Base-by-base conservation (phyloP, 2,113 vertebrate genomes). In the Phoenicopterus ruber region DNA sequence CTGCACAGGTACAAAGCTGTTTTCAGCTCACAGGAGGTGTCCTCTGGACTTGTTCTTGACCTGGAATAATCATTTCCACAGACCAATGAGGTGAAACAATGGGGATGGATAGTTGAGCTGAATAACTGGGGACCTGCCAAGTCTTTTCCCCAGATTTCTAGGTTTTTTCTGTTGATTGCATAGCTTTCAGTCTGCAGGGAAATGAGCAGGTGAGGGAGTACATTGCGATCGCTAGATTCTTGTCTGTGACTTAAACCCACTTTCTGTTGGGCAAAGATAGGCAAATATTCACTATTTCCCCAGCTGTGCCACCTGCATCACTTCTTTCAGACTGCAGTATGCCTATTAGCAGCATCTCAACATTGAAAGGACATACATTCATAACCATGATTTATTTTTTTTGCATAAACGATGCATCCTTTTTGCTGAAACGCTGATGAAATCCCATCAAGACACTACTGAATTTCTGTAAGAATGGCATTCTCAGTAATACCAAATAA, bases 401-500 rank as follows among this genome's bases (percentile, higher is more conserved):
- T 76, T 79, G 11, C 57, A 50, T 89, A 79, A 85, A 79, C 12
- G 26, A 40, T 63, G 3, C 20, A 79, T 44, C 17, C 11, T 57
- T 67, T 86, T 77, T 47, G 24, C 40, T 82, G 63, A 78, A 83
- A 86, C 59, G 26, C 32, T 89, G 36, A 61, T 76, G 76, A 86
- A 93, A 77, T 62, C 81, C 46, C n/a, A 61, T 42, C 19, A 65
- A 34, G 63, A 54, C 26, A n/a, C 18, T 2, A 1, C 42, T 88
- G 70, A 79, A 69, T 85, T 86, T 89, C 81, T 86, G 26, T 34
- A 77, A 93, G 91, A 95, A 55, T 62, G 58, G 50, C 74, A 82
- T 85, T 91, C 66, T 58, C 78, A 42, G 58, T 88, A 94, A 94
- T 91, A 77, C 16, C 42, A 67, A 87, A 50, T 82, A 94, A 97